A percentile compares a stretch with the other conserved stretches of the same genome.
Conservation (phyloP, 2,797 vertebrate genomes). For the Bradypodion ventrale region DNA sequence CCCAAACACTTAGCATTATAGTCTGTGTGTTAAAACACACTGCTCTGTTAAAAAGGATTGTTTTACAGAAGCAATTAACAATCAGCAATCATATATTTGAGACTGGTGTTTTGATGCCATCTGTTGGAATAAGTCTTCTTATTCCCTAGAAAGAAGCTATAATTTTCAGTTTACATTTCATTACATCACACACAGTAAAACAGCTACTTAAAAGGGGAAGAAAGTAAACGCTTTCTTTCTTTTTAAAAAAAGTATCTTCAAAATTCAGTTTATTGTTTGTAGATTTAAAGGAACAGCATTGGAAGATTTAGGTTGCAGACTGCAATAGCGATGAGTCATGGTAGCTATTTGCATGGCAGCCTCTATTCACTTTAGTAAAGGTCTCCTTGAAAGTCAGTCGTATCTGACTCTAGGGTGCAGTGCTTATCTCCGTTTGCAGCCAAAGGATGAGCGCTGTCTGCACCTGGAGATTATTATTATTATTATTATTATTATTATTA, state of each 20-base stretch:
- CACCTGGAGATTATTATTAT: too few species aligned
- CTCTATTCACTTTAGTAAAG: slow-evolving; percentile 13
- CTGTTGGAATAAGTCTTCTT: slow-evolving; percentile 88
- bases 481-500: too few species aligned
- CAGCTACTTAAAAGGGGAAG: slow-evolving; percentile 72
- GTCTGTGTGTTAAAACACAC: slow-evolving; percentile 83
- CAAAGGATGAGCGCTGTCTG: too few species aligned
- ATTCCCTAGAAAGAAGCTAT: slow-evolving; percentile 78
- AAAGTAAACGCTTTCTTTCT: slow-evolving; percentile 59
- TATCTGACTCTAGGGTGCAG: too few species aligned
- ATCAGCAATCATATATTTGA: slow-evolving; percentile 81
- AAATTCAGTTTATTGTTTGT: slow-evolving; percentile 59
- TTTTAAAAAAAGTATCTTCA: slow-evolving; percentile 53
- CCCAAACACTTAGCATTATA: slow-evolving; percentile 76
- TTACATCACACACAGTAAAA: slow-evolving; percentile 75
- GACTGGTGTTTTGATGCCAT: slow-evolving; percentile 90
- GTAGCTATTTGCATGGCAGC: background rate
- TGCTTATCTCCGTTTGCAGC: too few species aligned
- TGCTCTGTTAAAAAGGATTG: slow-evolving; percentile 83
- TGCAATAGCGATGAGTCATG: slow-evolving; percentile 7
- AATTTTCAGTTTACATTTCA: slow-evolving; percentile 80
- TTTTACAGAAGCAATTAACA: slow-evolving; percentile 84
- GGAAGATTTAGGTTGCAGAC: slow-evolving; percentile 5
- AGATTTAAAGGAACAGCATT: slow-evolving; percentile 37
- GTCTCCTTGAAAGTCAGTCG: too few species aligned